Base-by-base conservation (phyloP, 2,797 vertebrate species). In the Chlorospingus semifuscus region DNA sequence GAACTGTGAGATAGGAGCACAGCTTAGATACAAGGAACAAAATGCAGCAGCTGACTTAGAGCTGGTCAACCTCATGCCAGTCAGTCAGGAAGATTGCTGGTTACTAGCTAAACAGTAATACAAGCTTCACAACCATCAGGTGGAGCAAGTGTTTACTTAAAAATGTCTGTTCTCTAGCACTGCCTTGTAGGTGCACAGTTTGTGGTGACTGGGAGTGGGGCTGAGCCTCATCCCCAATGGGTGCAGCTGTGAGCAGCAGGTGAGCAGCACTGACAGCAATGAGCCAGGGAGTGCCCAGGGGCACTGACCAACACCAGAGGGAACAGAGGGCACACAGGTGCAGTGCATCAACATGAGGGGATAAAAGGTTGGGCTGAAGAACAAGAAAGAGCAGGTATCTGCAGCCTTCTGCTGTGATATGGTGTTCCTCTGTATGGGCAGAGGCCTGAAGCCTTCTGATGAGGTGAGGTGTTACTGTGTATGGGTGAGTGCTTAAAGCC, bases 401-500 rank as follows among this genome's bases (percentile, higher is more conserved):
- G 17, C 26, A 37, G 36, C 17, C 3, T 14, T 37, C 36, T 59
- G 24, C 2, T 13, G 34, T 19, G 17, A 5, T 0, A 3, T 0
- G 9, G 7, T 24, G n/a, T 34, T 11, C 2, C 22, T 56, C 22
- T 34, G n/a, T 24, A 2, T 56, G 55, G n/a, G 15, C 22, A 56
- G 21, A 15, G 2, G 6, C 4, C 9, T 56, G 55, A 10, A 34
- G 55, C n/a, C n/a, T 11, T 56, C 55, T 56, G 55, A 24, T 24
- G 55, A 11, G 53, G n/a, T 34, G 0, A 1, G 55, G n/a, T 56
- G n/a, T 56, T 16, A 16, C n/a, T 57, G 22, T 36, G 34, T 4
- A 12, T 26, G 56, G 55, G 34, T 26, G 16, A 57, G 6, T 12
- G 34, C 56, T 26, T 17, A 12, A 36, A 57, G 23, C 55, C n/a